Evolutionary conservation across 2,888 invertebrate species (phyloP), one percentile per base, ranked within the genome.

Genomic region (Philereme vetulata): DNA sequence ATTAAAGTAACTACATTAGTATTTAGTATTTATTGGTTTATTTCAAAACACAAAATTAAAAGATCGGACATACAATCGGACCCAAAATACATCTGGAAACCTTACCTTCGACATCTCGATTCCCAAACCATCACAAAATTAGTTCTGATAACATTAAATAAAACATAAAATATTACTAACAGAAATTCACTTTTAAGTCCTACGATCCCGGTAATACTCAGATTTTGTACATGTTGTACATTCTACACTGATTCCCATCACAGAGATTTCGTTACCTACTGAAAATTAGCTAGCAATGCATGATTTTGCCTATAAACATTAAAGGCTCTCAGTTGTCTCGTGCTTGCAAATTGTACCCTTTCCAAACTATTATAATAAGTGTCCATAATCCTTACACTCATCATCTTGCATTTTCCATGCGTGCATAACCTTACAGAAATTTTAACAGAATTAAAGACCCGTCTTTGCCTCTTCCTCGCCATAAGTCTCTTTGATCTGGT

Each of bases 41-140:
- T 89, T 89, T 88, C 77, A 88, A 67, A 90, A 90, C 90, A 90
- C 90, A 90, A 90, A 88, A 86, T 88, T 89, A 88, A 85, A 90
- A 87, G 86, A 89, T 84, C 85, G 85, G 66, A 88, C 85, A 89
- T 81, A 85, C 85, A 83, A 82, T 84, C 85, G 83, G 86, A 85
- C 80, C 85, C 84, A 86, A 85, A 84, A 85, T 84, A 82, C 81
- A 81, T 84, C 85, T 72, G 80, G 86, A 84, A 87, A 86, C 82
- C 82, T 70, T 71, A 74, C 70, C 65, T 73, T 74, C 72, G 78
- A 81, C 77, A 73, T 76, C 80, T 75, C 78, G 83, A 84, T 84
- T 89, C 81, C 86, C 82, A 86, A 88, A 85, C 83, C 83, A 82
- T 84, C 78, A 84, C 80, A 79, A 85, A 87, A 88, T 90, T 90